Percentiles rank a stretch among this genome's conserved stretches.
Conservation (phyloP, 2,888 invertebrate genomes). For the Drosophila antonietae region DNA sequence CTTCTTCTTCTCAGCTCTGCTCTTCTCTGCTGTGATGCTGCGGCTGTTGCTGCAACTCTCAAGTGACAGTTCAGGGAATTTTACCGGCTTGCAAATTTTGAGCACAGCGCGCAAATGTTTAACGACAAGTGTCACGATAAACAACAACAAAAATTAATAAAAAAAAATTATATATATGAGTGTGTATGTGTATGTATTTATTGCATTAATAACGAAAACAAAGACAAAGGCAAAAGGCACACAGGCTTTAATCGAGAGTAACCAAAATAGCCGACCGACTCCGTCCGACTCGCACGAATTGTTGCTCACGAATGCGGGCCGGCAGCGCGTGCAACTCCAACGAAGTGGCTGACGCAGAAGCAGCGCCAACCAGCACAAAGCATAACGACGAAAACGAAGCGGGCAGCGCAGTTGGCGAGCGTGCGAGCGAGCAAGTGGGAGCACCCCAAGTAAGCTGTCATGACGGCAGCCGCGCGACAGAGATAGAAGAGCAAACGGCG, state of each 20-base stretch:
- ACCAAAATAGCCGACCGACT: slow-evolving; percentile 49
- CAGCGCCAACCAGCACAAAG: slow-evolving; percentile 57
- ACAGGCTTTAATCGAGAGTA: slow-evolving; percentile 41
- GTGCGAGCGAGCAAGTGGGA: slow-evolving; percentile 40
- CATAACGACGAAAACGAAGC: slow-evolving; percentile 49
- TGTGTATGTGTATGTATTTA: neutral
- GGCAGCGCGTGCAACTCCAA: slow-evolving; percentile 74
- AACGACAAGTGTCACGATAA: slow-evolving; percentile 13
- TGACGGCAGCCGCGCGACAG: neutral
- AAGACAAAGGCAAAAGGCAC: slow-evolving; percentile 37
- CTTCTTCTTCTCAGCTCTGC: slow-evolving; percentile 11
- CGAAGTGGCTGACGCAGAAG: slow-evolving; percentile 66
- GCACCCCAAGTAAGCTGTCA: slow-evolving; percentile 23
- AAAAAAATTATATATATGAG: slow-evolving; percentile 20
- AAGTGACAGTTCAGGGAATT: slow-evolving; percentile 59
- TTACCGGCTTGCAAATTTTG: slow-evolving; percentile 39
- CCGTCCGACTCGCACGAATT: slow-evolving; percentile 80
- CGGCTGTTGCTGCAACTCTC: slow-evolving; percentile 49
- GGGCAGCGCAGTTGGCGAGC: slow-evolving; percentile 56
- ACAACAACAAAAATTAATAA: slow-evolving; percentile 46
- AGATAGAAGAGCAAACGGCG: neutral
- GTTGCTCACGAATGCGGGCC: slow-evolving; percentile 79
- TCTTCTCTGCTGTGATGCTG: slow-evolving; percentile 17
- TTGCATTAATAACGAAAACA: slow-evolving; percentile 24
- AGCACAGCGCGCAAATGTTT: slow-evolving; percentile 27